A percentile compares a stretch with the other conserved stretches of the same genome.
Conservation (phyloP, 2,888 invertebrate species). For the Cheilosia impressa region DNA sequence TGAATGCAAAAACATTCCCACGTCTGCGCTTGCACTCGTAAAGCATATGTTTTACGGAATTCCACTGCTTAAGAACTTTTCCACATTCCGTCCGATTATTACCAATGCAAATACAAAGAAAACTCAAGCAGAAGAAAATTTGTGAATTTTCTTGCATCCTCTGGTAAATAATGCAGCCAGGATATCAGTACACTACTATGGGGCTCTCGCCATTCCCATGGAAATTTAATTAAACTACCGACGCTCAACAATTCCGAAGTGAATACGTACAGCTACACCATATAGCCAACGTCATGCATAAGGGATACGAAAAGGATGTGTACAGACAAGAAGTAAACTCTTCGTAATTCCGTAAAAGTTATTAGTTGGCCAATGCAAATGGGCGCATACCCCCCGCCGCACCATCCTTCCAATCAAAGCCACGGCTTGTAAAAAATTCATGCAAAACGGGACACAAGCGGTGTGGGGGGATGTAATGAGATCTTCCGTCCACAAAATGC, state of each 20-base stretch:
- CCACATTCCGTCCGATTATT: constrained; percentile 3
- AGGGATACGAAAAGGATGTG: not conserved
- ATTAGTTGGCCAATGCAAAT: constrained; percentile 5
- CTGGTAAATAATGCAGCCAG: constrained; percentile 1
- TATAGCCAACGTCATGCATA: not conserved
- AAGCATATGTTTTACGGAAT: not conserved
- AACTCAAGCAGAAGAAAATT: constrained; percentile 14
- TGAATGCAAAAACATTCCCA: not conserved
- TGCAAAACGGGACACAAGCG: not conserved
- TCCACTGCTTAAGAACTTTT: not conserved
- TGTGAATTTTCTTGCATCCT: not conserved
- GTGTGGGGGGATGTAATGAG: not conserved
- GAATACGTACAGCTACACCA: not conserved
- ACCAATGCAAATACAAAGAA: constrained; percentile 2
- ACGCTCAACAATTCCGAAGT: constrained; percentile 16
- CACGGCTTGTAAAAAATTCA: too few species aligned
- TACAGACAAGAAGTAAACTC: constrained; percentile 13
- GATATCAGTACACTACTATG: not conserved
- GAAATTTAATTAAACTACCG: constrained; percentile 38
- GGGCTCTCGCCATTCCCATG: constrained; percentile 11
- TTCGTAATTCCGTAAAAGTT: constrained; percentile 40
- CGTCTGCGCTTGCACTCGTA: not conserved
- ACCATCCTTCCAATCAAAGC: too few species aligned
- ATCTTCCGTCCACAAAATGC: constrained; percentile 2
- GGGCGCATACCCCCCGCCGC: not conserved